Percentiles rank a stretch among this genome's conserved stretches.
These are phyloP conservation scores for Esox niger DNA, from an alignment of 2,113 vertebrate species.

Conservation along the genomic window DNA sequence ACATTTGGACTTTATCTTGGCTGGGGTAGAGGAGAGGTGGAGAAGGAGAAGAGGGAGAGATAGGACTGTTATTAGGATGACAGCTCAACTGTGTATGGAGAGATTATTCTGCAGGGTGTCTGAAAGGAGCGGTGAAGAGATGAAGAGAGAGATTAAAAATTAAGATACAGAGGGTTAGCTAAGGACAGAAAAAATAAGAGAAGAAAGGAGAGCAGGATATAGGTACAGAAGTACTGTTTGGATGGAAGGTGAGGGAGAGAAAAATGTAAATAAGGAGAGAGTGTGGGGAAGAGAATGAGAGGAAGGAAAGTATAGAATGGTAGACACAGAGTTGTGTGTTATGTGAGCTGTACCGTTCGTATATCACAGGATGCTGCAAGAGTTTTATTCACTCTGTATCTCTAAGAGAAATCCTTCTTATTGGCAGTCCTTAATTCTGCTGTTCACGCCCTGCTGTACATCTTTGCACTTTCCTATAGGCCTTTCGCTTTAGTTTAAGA, in stretches of 20 bases:
- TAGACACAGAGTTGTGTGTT: neutral
- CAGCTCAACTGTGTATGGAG: constrained; percentile 12
- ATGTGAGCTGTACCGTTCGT: neutral
- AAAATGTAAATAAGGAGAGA: neutral
- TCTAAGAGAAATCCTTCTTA: neutral
- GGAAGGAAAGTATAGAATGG: neutral
- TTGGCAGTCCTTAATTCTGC: neutral
- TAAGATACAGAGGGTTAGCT: no score
- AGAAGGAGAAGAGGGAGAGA: neutral
- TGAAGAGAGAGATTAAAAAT: neutral
- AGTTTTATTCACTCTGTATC: no score
- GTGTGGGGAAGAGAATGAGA: neutral
- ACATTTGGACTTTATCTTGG: constrained; percentile 89
- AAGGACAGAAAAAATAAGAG: neutral
- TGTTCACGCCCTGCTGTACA: neutral
- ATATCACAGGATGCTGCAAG: no score
- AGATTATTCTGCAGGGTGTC: no score
- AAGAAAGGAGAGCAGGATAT: neutral
- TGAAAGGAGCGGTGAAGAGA: no score
- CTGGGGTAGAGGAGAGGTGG: constrained; percentile 57
- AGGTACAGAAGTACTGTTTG: no score
- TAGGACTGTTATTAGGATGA: neutral
- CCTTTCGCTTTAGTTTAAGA: constrained; percentile 21
- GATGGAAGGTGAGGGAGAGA: no score
- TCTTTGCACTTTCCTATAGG: neutral